Percentiles rank a stretch among this genome's conserved stretches.
These are phyloP conservation scores for Coelopa pilipes DNA, from an alignment of 2,888 invertebrate genomes.

Conservation along the genomic window DNA sequence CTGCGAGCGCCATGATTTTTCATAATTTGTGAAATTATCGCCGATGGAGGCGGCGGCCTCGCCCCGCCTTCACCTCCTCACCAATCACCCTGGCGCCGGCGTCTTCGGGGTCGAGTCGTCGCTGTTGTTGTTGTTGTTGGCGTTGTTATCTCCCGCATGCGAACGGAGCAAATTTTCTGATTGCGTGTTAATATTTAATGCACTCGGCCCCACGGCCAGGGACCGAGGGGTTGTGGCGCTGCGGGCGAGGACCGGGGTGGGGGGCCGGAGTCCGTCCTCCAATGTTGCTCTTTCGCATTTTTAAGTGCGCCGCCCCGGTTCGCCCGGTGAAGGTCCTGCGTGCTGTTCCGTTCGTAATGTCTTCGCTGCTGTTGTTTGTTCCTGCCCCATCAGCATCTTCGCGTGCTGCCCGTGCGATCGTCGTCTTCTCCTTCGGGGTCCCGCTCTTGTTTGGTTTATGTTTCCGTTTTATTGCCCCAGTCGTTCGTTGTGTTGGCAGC, in stretches of 20 bases:
- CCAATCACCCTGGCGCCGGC: background rate
- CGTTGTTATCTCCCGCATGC: conserved; percentile 19
- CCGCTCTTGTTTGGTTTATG: conserved; percentile 13
- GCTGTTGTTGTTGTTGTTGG: background rate
- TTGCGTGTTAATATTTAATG: conserved; percentile 45
- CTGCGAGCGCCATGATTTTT: conserved; percentile 19
- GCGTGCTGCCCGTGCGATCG: background rate
- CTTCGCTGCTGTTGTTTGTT: background rate
- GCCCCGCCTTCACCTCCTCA: background rate
- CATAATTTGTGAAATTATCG: conserved; percentile 25
- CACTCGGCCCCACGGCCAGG: conserved; percentile 3
- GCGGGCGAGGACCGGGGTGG: too few relatives aligned
- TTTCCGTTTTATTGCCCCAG: conserved; percentile 27
- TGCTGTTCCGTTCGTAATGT: too few relatives aligned
- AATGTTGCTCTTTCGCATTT: conserved; percentile 36
- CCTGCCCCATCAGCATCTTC: background rate
- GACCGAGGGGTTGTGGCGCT: too few relatives aligned
- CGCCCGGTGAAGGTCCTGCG: background rate
- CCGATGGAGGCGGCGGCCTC: background rate
- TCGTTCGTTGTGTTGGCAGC: conserved; percentile 21
- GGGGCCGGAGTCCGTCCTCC: background rate
- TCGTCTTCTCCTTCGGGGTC: conserved; percentile 10
- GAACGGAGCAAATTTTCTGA: conserved; percentile 39
- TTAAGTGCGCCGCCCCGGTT: conserved; percentile 16
- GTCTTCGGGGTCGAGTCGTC: background rate